Conservation (phyloP, 2,888 invertebrate species). For the Vanessa cardui region DNA sequence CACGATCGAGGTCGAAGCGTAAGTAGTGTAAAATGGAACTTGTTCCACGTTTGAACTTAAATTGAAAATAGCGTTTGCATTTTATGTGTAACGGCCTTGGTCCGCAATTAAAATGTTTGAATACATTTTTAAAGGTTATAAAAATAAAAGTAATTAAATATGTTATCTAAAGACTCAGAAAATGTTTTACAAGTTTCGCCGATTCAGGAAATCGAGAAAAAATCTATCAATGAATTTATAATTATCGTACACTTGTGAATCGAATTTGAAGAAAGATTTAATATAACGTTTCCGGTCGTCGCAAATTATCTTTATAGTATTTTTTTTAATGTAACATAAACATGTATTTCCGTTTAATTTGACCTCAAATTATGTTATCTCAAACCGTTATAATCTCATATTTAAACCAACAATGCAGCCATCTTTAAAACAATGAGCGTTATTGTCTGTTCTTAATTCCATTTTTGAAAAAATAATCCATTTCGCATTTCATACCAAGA, state of each 20-base stretch:
- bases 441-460: constrained; percentile 83
- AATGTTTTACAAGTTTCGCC: constrained; percentile 25
- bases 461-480: constrained; percentile 83
- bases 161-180: constrained; percentile 22
- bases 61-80: constrained; percentile 45
- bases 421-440: constrained; percentile 82
- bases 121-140: constrained; percentile 43
- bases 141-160: constrained; percentile 27
- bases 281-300: constrained; percentile 27
- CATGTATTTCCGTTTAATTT: constrained; percentile 20
- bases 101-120: constrained; percentile 45
- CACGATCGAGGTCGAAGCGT: constrained; percentile 39
- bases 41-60: constrained; percentile 44
- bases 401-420: constrained; percentile 72
- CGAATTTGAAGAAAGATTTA: constrained; percentile 28
- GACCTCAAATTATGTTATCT: constrained; percentile 34
- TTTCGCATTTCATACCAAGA: constrained; percentile 79
- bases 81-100: constrained; percentile 47
- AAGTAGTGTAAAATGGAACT: constrained; percentile 43
- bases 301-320: constrained; percentile 24
- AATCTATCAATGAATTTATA: constrained; percentile 27
- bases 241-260: constrained; percentile 25
- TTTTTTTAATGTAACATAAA: constrained; percentile 17
- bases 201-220: constrained; percentile 31
- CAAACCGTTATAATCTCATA: constrained; percentile 71